Evolutionary conservation across 2,797 vertebrate genomes (phyloP), one percentile per base, ranked within the genome.

Genomic region (Pipistrellus nathusii): DNA sequence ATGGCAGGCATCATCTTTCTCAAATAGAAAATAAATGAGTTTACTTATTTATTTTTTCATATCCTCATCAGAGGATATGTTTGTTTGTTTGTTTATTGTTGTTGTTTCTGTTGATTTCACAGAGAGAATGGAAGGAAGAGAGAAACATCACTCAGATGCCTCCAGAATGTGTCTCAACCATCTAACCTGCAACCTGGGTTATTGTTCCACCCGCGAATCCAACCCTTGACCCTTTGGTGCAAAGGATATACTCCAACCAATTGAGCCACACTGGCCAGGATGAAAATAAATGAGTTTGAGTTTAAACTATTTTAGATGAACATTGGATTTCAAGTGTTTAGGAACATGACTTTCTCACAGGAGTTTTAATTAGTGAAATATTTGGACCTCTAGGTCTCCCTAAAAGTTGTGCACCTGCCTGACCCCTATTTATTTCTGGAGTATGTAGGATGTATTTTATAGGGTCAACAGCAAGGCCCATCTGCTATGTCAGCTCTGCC

Each of bases 281-380:
- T 9, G 32, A 80, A 85, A 89, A 57, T 83, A 76, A 66, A 69
- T 35, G 46, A 84, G 27, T 57, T 88, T 35, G 53, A 85, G 27
- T 57, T 89, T 72, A 80, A 94, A 69, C 10, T 13, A 68, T 85
- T 96, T 95, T 90, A 72, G 44, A 41, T 57, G 35, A 93, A 35
- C 14, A 21, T 75, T 69, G 6, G 20, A 51, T 88, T 85, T 59
- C 7, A 90, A 62, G 88, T 46, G 82, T 72, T 82, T 44, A 48
- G 30, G 21, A 88, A 62, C 25, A 38, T 73, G 51, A 77, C 68
- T 88, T 30, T 77, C 15, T 85, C 64, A n/a, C 7, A 64, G 27
- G 92, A 83, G 75, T 89, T 83, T 82, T 59, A 2, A 75, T 76
- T 44, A 69, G 27, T 72, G 55, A 88, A 88, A 35, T 44, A 81